A percentile compares a stretch with the other conserved stretches of the same genome.
Conservation (phyloP, 2,888 invertebrate species). For the Aplocera efformata region DNA sequence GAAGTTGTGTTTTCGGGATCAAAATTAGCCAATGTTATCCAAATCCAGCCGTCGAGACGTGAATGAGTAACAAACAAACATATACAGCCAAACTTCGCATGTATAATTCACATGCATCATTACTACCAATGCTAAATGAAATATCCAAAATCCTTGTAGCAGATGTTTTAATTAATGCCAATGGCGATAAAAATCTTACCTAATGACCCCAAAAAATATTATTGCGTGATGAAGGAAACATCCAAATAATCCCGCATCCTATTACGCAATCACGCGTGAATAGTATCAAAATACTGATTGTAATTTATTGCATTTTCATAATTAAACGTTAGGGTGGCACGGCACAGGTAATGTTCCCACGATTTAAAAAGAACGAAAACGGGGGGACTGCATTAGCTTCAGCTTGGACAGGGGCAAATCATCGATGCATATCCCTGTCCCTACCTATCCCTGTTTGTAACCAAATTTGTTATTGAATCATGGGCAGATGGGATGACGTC, state of each 20-base stretch:
- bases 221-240: slow-evolving; percentile 13
- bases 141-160: background rate
- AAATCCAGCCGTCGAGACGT: no score
- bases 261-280: slow-evolving; percentile 59
- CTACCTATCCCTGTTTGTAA: slow-evolving; percentile 17
- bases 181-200: slow-evolving; percentile 4
- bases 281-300: slow-evolving; percentile 68
- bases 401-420: slow-evolving; percentile 51
- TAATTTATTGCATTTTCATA: slow-evolving; percentile 70
- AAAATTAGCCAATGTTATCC: no score
- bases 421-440: slow-evolving; percentile 49
- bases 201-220: slow-evolving; percentile 14
- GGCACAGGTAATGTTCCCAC: slow-evolving; percentile 71
- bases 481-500: slow-evolving; percentile 39
- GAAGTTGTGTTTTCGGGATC: no score
- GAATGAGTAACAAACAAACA: no score
- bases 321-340: slow-evolving; percentile 55
- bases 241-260: slow-evolving; percentile 41
- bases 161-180: slow-evolving; percentile 1
- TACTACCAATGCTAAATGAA: no score
- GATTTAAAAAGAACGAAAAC: slow-evolving; percentile 46
- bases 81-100: no score
- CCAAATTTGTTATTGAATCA: slow-evolving; percentile 34
- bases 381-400: slow-evolving; percentile 53
- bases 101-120: no score